Conservation (phyloP, 2,888 invertebrate genomes). For the Agrochola litura region DNA sequence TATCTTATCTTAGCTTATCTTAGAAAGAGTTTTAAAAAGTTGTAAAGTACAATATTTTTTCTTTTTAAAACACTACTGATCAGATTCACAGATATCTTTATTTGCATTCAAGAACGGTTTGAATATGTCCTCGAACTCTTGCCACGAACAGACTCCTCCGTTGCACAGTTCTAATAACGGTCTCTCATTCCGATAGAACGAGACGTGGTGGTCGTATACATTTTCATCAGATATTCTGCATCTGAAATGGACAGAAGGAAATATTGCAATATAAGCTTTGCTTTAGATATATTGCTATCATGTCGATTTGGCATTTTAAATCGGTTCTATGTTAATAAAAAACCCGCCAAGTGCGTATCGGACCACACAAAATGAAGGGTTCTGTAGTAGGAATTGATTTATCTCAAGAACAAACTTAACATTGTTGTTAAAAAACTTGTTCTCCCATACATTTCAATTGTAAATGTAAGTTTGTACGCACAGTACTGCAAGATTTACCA, state of each 20-base stretch:
- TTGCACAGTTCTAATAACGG: slow-evolving; percentile 78
- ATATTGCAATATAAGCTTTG: neutral
- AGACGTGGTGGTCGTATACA: slow-evolving; percentile 75
- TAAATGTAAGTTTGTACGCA: too few species aligned
- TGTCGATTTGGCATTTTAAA: neutral
- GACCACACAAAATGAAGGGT: too few species aligned
- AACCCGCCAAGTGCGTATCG: too few species aligned
- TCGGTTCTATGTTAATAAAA: neutral
- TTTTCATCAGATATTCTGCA: slow-evolving; percentile 67
- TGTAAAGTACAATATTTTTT: too few species aligned
- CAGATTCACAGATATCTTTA: slow-evolving; percentile 70
- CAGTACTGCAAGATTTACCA: too few species aligned
- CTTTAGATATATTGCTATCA: neutral
- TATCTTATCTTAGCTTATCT: too few species aligned
- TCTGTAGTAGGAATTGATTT: too few species aligned
- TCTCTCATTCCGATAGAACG: slow-evolving; percentile 83
- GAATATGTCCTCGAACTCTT: slow-evolving; percentile 79
- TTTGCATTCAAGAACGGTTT: slow-evolving; percentile 72
- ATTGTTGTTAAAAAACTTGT: too few species aligned
- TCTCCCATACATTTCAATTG: too few species aligned
- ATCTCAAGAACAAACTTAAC: too few species aligned
- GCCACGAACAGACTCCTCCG: slow-evolving; percentile 82
- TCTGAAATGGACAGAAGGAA: slow-evolving; percentile 69
- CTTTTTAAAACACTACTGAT: slow-evolving; percentile 2
- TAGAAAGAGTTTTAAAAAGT: too few species aligned